Evolutionary conservation across 1,140 invertebrate genomes (phyloP).

Genomic region (Drosophila orena): DNA sequence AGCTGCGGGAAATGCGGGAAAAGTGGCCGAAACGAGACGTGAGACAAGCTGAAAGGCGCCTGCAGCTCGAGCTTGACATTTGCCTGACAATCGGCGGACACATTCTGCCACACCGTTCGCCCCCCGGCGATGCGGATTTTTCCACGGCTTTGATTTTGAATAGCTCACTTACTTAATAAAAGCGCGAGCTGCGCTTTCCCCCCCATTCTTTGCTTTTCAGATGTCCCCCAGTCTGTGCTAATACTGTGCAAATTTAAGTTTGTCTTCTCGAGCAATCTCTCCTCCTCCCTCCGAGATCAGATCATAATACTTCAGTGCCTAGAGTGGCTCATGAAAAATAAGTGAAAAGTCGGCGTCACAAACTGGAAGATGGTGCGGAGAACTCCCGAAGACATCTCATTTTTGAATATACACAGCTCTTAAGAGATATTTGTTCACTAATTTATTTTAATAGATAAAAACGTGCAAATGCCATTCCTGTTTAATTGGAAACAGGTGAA

Average conservation of each 20-base stretch:
- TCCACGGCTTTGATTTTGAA: constrained; percentile 78
- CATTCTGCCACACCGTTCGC: constrained; percentile 19
- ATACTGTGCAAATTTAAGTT: constrained; percentile 74
- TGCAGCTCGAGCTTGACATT: constrained; percentile 62
- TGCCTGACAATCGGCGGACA: constrained; percentile 55
- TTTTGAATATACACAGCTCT: no score
- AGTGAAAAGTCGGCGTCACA: not conserved
- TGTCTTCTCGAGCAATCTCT: constrained; percentile 38
- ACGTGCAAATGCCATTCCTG: no score
- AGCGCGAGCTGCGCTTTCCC: constrained; percentile 25
- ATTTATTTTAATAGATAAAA: no score
- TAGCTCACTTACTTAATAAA: constrained; percentile 79
- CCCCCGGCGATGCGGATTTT: constrained; percentile 38
- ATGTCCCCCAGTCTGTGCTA: constrained; percentile 16
- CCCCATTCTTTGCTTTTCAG: not conserved
- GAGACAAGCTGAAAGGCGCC: constrained; percentile 27
- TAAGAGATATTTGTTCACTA: no score
- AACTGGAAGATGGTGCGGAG: not conserved
- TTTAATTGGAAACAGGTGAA: no score
- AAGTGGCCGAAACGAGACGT: constrained; percentile 18
- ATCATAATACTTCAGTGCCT: constrained; percentile 55
- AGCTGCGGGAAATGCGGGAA: constrained; percentile 1
- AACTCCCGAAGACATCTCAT: no score
- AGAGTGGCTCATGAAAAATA: constrained; percentile 10
- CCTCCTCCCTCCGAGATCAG: constrained; percentile 41